Base-by-base conservation (phyloP, 2,888 invertebrate genomes). In the Muschampia plurimacula region DNA sequence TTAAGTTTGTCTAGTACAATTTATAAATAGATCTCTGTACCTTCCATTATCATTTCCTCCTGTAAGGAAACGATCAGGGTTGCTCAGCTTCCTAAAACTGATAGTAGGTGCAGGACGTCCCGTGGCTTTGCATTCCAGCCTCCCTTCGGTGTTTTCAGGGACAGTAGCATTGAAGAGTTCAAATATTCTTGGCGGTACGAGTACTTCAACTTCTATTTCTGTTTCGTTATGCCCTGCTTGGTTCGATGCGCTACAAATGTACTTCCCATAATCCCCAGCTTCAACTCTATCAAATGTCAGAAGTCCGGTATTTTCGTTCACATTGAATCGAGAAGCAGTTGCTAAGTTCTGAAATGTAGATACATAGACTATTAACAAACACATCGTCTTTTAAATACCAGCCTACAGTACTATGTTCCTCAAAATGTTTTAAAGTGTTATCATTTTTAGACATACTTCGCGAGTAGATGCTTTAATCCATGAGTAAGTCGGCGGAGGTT, bases 91-190 rank as follows among this genome's bases (percentile, higher is more conserved):
- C 71, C 96, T 95, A 91, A 98, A 98, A n/a, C 95, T 95, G 59
- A 98, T 96, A 36, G 92, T 91, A 0, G 98, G 98, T 12, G 97
- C 95, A 0, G 98, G 98, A 75, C 97, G 95, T 5, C 98, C 98
- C 46, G 96, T 95, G 0, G 97, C 97, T 82, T 96, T 96, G 84
- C 98, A 98, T 39, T 96, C 95, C 28, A 98, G 90, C 80, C 95
- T 95, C 0, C 96, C 96, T 80, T 96, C 96, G 59, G 95, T 94
- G 62, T 93, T 95, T 60, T 96, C 95, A 0, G 96, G 93, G 0
- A 96, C 94, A 0, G 98, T 97, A 4, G 95, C 94, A 85, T 98
- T 98, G 66, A 95, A 90, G 69, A 97, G 95, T 82, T 98, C 97
- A 84, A 96, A 96, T 83, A 98, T 96, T 83, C 96, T 96, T 0